A percentile compares a stretch with the other conserved stretches of the same genome.
Evolutionary conservation across 2,888 invertebrate genomes (phyloP).

Genomic region (Drosophila mercatorum): DNA sequence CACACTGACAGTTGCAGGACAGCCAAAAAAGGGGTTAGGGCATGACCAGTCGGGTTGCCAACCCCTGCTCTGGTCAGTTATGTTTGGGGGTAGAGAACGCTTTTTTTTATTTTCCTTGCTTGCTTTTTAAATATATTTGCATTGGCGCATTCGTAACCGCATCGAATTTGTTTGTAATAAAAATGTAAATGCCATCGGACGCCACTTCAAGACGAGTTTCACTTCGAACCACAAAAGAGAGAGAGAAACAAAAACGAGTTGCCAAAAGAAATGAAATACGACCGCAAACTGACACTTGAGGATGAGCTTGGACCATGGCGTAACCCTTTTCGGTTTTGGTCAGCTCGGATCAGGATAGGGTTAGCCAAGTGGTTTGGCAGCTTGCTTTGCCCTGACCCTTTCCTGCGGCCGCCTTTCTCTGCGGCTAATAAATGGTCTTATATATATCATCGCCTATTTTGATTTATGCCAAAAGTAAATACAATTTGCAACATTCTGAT

Average conservation of each 20-base stretch:
- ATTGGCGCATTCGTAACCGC: slow-evolving; percentile 77
- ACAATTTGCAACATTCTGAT: slow-evolving; percentile 28
- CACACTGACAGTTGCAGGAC: slow-evolving; percentile 3
- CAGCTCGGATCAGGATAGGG: slow-evolving; percentile 40
- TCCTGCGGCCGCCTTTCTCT: slow-evolving; percentile 16
- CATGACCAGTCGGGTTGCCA: slow-evolving; percentile 32
- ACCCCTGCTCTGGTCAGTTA: slow-evolving; percentile 47
- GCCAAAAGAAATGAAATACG: slow-evolving; percentile 72
- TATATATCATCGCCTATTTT: slow-evolving; percentile 50
- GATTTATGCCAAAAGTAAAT: slow-evolving; percentile 54
- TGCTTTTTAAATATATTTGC: slow-evolving; percentile 67
- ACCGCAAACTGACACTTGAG: slow-evolving; percentile 72
- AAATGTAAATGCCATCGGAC: slow-evolving; percentile 76
- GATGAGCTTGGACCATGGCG: slow-evolving; percentile 49
- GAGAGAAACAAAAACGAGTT: slow-evolving; percentile 50
- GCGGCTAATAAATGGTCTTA: slow-evolving; percentile 50
- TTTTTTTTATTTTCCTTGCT: neutral
- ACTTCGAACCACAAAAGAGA: slow-evolving; percentile 23
- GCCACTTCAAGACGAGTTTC: slow-evolving; percentile 69
- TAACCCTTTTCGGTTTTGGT: slow-evolving; percentile 59
- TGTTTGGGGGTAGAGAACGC: slow-evolving; percentile 15
- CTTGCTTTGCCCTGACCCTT: slow-evolving; percentile 42
- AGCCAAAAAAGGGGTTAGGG: slow-evolving; percentile 10
- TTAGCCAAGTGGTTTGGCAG: slow-evolving; percentile 68
- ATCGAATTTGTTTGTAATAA: slow-evolving; percentile 79